Conservation (phyloP, 2,113 vertebrate species). For the Aramus guarauna region DNA sequence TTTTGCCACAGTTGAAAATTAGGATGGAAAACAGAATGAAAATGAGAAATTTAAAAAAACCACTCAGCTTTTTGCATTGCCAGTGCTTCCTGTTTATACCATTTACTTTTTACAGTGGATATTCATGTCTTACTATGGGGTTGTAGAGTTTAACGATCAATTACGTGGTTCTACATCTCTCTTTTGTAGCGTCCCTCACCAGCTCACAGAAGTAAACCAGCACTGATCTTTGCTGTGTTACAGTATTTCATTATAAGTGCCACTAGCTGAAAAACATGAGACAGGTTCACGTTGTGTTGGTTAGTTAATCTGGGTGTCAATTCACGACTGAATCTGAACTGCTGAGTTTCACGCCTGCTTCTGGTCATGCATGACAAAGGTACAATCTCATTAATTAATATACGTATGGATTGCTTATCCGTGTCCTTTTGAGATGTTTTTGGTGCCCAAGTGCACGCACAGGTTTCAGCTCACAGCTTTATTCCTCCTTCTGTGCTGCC, state of each 20-base stretch:
- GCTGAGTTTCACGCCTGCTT: too few species aligned
- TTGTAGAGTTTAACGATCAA: not conserved
- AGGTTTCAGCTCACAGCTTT: not conserved
- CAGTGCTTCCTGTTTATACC: not conserved
- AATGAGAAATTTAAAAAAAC: not conserved
- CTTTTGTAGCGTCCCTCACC: not conserved
- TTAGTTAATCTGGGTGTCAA: not conserved
- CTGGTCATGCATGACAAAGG: not conserved
- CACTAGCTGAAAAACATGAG: not conserved
- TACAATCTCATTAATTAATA: not conserved
- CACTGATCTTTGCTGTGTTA: not conserved
- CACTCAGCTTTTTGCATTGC: not conserved
- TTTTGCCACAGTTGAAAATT: not conserved
- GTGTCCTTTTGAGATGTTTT: not conserved
- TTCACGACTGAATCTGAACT: not conserved
- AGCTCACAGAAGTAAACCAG: not conserved
- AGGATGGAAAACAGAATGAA: not conserved
- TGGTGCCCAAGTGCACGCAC: not conserved
- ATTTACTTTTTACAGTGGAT: not conserved
- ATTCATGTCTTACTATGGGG: not conserved
- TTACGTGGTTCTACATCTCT: not conserved
- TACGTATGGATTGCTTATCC: not conserved
- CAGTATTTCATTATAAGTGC: not conserved
- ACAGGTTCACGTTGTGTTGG: not conserved
- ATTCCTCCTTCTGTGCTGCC: rapidly evolving